A percentile compares a stretch with the other conserved stretches of the same genome.
Evolutionary conservation across 2,797 vertebrate genomes (phyloP).

Genomic region (Semotilus atromaculatus): DNA sequence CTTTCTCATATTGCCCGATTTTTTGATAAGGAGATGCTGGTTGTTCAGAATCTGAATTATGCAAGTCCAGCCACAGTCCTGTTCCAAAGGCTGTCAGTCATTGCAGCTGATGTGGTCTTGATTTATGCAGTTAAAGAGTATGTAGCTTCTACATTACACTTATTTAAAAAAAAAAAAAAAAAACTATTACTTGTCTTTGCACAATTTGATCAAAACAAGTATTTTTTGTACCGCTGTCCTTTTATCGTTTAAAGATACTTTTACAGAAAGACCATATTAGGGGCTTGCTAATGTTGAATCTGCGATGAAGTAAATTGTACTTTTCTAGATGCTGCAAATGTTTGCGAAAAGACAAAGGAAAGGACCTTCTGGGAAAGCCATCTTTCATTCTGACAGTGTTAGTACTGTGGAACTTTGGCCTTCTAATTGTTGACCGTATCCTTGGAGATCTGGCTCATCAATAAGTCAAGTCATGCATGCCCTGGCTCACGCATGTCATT

Average conservation of each 20-base stretch:
- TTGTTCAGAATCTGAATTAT: slow-evolving; percentile 86
- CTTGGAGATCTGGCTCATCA: slow-evolving; percentile 65
- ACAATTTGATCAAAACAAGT: not conserved
- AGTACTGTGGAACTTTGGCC: slow-evolving; percentile 93
- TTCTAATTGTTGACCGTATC: slow-evolving; percentile 97
- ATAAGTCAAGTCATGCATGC: not conserved
- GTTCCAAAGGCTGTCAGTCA: slow-evolving; percentile 93
- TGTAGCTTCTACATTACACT: slow-evolving; percentile 64
- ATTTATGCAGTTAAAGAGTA: slow-evolving; percentile 88
- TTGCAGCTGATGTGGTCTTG: slow-evolving; percentile 85
- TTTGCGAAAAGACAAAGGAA: slow-evolving; percentile 78
- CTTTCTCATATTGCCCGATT: slow-evolving; percentile 85
- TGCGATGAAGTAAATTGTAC: not conserved
- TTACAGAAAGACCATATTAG: not conserved
- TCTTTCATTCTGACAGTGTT: slow-evolving; percentile 86
- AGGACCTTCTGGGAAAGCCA: slow-evolving; percentile 81
- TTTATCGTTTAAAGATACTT: not conserved
- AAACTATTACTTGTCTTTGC: not conserved
- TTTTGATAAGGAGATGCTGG: slow-evolving; percentile 89
- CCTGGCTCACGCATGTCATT: not conserved
- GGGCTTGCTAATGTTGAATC: not conserved
- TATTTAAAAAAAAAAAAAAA: not conserved
- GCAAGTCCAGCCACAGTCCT: slow-evolving; percentile 80
- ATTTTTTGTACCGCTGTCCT: not conserved
- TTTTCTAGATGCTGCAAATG: slow-evolving; percentile 86